These are phyloP conservation scores for Podocnemis expansa DNA, from an alignment of 2,113 vertebrate species.

Conservation along the genomic window DNA sequence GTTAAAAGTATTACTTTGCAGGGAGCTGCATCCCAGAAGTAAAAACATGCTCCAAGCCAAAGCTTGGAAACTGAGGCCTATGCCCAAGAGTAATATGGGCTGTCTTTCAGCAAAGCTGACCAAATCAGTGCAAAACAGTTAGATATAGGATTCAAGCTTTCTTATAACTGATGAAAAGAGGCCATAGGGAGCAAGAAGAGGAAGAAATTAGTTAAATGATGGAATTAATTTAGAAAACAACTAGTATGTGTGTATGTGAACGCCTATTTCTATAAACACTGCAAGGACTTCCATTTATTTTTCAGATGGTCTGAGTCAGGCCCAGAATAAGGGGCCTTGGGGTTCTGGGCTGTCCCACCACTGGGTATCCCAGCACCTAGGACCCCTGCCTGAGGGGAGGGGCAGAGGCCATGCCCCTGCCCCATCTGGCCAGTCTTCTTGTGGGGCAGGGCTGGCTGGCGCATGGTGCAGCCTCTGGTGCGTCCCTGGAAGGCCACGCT, in stretches of 20 bases:
- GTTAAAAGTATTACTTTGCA: slow-evolving; percentile 29
- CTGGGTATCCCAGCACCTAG: too few species aligned
- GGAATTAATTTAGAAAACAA: neutral
- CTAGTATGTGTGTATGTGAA: neutral
- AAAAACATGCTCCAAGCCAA: slow-evolving; percentile 16
- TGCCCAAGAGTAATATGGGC: neutral
- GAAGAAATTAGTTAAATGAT: neutral
- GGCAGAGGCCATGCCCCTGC: too few species aligned
- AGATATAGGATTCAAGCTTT: slow-evolving; percentile 3
- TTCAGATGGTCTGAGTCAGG: neutral
- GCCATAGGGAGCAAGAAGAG: neutral
- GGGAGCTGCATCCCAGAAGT: neutral
- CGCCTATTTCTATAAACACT: neutral
- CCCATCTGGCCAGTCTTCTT: too few species aligned
- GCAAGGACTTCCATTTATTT: neutral
- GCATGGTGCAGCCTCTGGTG: too few species aligned
- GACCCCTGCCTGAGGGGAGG: too few species aligned
- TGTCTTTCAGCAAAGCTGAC: slow-evolving; percentile 12
- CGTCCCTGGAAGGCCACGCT: too few species aligned
- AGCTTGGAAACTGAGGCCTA: neutral
- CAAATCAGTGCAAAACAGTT: neutral
- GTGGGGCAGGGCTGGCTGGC: too few species aligned
- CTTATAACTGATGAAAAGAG: slow-evolving; percentile 1
- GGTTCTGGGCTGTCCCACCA: too few species aligned
- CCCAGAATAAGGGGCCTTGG: too few species aligned